Evolutionary conservation across 2,113 vertebrate genomes (phyloP), one percentile per base, ranked within the genome.

Genomic region (Zosterops borbonicus): DNA sequence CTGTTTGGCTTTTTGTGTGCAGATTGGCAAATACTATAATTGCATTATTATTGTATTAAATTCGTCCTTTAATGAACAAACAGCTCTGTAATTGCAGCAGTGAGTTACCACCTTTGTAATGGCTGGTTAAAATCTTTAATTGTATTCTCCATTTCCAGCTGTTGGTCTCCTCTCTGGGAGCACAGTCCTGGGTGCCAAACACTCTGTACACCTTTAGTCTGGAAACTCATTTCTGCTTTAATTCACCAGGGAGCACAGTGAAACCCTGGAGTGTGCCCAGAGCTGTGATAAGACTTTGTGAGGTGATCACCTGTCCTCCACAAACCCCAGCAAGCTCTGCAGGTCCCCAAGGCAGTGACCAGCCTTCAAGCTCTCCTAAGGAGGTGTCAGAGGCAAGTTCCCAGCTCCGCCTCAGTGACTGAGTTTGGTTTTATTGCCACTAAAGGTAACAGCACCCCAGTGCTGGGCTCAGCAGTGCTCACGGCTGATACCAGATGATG

Each of bases 401-500:
- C 41, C 55, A n/a, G 63, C 77, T 70, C 39, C 50, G 49, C 33
- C 77, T 6, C n/a, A 8, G 33, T 5, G 44, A 19, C 20, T 13
- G 62, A 12, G 2, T 35, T 46, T 18, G 44, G 4, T 15, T 76
- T 59, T 42, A 3, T 55, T 27, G 18, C 8, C 27, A 7, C 25
- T 9, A 9, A 25, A 44, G n/a, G 12, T 5, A 29, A 31, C n/a
- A 65, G 22, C 55, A 24, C 4, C 15, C 20, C 23, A 3, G 80
- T 10, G 24, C 1, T 31, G 35, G 20, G 24, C 42, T 86, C 31
- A 28, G 7, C 55, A 9, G 27, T 14, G 20, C 25, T 46, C 4
- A 2, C 6, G 20, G 47, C 53, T 53, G 39, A 3, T 14, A 9
- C 0, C 5, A 46, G 59, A 24, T 8, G 41, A 9, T 23, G 33